Evolutionary conservation across 1,140 invertebrate species (phyloP).

Genomic region (Nasonia vitripennis): DNA sequence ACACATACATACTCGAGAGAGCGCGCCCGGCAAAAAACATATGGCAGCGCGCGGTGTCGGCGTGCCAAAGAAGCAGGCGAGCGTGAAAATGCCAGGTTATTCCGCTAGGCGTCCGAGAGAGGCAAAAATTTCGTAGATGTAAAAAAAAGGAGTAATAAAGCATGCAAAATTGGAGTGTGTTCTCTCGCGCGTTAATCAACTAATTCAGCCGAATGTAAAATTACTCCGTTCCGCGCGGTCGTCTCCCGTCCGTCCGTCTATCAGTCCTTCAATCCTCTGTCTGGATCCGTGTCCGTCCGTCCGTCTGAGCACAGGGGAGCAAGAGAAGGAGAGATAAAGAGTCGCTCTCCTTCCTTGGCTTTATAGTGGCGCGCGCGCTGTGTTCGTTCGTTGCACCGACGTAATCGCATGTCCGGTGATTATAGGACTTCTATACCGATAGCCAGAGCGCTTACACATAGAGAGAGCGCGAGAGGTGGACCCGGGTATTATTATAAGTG

Average conservation of each 20-base stretch:
- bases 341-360: conserved; percentile 23
- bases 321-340: background rate
- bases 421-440: conserved; percentile 62
- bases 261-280: conserved; percentile 55
- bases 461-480: conserved; percentile 26
- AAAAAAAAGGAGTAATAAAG: background rate
- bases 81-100: conserved; percentile 2
- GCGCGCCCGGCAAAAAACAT: background rate
- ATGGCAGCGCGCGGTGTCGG: background rate
- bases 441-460: conserved; percentile 7
- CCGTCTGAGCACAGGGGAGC: background rate
- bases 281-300: conserved; percentile 5
- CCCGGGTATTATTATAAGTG: conserved; percentile 63
- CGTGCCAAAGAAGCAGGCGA: background rate
- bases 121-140: background rate
- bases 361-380: background rate
- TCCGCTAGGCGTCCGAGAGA: background rate
- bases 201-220: conserved; percentile 68
- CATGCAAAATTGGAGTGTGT: conserved; percentile 44
- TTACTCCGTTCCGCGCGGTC: conserved; percentile 57
- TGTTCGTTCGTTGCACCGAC: conserved; percentile 8
- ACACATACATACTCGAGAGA: too few relatives aligned
- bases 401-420: conserved; percentile 65
- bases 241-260: conserved; percentile 44
- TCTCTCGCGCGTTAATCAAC: conserved; percentile 61